phyloP scores from a whole-genome alignment of 2,888 invertebrate species.

The Lasioglossum calceatum region DNA sequence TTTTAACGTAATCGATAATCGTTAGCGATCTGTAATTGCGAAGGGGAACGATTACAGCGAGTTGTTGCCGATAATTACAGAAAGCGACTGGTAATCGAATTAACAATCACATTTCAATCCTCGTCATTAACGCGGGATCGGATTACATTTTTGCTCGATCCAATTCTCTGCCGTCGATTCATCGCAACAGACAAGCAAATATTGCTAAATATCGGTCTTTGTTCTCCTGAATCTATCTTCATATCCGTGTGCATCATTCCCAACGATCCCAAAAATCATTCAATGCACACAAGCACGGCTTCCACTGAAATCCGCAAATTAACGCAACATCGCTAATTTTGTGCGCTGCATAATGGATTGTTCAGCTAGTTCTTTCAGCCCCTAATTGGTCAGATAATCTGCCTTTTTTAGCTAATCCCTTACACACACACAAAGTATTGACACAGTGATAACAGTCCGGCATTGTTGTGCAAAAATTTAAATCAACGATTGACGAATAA shows the following conservation, averaged over 20 bases:
- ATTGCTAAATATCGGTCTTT: not conserved
- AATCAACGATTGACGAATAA: too few relatives aligned
- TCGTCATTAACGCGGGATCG: not conserved
- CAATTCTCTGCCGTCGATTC: not conserved
- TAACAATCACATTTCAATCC: slow-evolving; percentile 3
- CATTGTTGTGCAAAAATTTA: too few relatives aligned
- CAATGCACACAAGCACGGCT: not conserved
- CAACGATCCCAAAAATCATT: not conserved
- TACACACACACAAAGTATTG: too few relatives aligned
- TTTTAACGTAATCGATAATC: not conserved
- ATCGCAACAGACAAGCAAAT: not conserved
- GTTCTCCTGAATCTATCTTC: not conserved
- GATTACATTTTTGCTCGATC: not conserved
- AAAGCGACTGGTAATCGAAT: not conserved
- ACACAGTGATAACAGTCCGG: too few relatives aligned
- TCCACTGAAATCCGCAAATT: not conserved
- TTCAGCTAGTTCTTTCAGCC: too few relatives aligned
- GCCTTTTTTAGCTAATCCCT: too few relatives aligned
- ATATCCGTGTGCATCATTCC: not conserved
- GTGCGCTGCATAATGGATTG: not conserved
- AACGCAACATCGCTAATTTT: not conserved
- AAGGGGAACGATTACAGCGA: not conserved
- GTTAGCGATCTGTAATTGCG: not conserved
- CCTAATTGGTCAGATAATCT: too few relatives aligned
- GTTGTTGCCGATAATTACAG: not conserved